phyloP scores from a whole-genome alignment of 2,888 invertebrate species.

The Lithophane semibrunnea region DNA sequence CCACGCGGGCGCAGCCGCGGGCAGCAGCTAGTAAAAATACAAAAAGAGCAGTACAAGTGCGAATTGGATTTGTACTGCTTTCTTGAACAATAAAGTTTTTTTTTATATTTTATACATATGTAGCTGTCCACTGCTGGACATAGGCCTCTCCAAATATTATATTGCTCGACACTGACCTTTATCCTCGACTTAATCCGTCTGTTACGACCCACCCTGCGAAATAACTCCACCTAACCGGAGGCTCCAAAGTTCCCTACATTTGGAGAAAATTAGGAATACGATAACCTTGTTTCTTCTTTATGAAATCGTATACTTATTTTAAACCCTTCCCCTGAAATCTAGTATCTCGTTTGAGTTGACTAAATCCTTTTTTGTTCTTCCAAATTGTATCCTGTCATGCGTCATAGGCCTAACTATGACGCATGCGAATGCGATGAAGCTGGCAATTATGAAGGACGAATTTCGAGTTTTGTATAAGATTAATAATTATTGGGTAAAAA shows the following conservation, averaged over 20 bases:
- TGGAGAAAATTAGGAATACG: background rate
- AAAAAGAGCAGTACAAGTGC: no score
- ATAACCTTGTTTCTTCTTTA: background rate
- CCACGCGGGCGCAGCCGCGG: no score
- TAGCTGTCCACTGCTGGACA: background rate
- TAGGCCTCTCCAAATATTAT: background rate
- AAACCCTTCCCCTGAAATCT: background rate
- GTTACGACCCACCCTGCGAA: background rate
- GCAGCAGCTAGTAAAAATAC: no score
- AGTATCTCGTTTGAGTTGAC: background rate
- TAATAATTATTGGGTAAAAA: constrained; percentile 7
- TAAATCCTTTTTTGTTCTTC: background rate
- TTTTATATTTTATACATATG: no score
- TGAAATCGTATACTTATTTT: background rate
- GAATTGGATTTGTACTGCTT: no score
- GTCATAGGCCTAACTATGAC: constrained; percentile 16
- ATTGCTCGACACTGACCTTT: background rate
- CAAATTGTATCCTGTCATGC: constrained; percentile 14
- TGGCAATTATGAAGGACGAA: constrained; percentile 13
- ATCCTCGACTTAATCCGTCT: background rate
- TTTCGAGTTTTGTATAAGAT: constrained; percentile 8
- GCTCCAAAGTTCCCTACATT: background rate
- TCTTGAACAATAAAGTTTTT: no score
- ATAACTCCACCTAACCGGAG: background rate
- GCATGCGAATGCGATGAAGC: constrained; percentile 3